Base-by-base conservation (phyloP, 2,888 invertebrate genomes). In the Dusona sp. region DNA sequence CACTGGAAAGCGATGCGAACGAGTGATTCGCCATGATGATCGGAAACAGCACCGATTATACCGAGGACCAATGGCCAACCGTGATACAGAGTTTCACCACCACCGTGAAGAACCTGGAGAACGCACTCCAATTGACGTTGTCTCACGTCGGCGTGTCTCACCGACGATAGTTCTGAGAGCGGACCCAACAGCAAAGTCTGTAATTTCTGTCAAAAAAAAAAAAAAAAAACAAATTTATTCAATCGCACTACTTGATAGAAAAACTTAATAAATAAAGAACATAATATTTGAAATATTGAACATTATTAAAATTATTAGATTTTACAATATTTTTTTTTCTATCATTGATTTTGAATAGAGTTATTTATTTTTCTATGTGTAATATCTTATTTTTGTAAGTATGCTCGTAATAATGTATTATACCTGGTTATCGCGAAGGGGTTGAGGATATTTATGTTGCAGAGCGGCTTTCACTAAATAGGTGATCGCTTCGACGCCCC, bases 401-500 rank as follows among this genome's bases (percentile, higher is more conserved):
- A 3, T 22, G 54, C 9, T 54, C 22, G 9, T 54, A 54, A 54
- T 22, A 29, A 29, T 61, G 3, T 6, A 16, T 68, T 45, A 45
- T 92, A 97, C 98, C 95, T 98, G 97, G 91, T 98, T 98, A 90
- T 98, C 97, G 75, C 97, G 96, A 1, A 97, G 95, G 0, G 98
- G 98, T 86, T 97, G 96, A 16, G 96, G 96, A 93, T 98, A 98
- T 92, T 98, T 98, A 93, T 97, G 97, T 89, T 97, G 97, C 89
- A 99, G 95, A 2, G 99, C 98, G 0, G 98, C 97, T 93, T 98
- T 98, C 0, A 99, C 98, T 70, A 99, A 95, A 92, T 98, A 98
- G 0, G 99, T 99, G 79, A 99, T 97, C 0, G 99, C 99, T 94
- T 99, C 99, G 0, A 99, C 99, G 0, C 99, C 99, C 99, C 99